Base-by-base conservation (phyloP, 2,888 invertebrate species). In the Timema podura region DNA sequence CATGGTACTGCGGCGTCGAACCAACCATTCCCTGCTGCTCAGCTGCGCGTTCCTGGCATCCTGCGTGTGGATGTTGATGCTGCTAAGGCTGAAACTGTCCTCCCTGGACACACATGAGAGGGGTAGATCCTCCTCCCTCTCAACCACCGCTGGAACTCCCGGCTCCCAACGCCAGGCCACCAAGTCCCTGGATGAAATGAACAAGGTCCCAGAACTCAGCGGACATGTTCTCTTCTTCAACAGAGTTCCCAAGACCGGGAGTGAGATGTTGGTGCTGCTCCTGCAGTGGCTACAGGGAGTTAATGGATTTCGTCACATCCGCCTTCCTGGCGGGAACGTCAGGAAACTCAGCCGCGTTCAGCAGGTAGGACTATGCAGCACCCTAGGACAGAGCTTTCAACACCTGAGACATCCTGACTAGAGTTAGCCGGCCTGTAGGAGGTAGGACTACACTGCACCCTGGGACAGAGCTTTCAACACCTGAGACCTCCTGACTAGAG, bases 181-280 rank as follows among this genome's bases (percentile, higher is more conserved):
- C 16, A 73, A 69, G 68, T 72, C 73, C 16, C 48, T 72, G 68
- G 69, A 30, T 30, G 30, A 30, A 3, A 30, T 30, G 30, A 30
- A 30, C 30, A 65, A 48, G 49, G 48, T 68, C 51, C 59, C 67
- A 10, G 51, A 47, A 30, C 79, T 82, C 65, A 84, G 83, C 76
- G 80, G 81, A 67, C 81, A 85, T 76, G 81, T 86, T 70, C 76
- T 88, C 68, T 85, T 88, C 80, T 82, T 88, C 75, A 88, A 88
- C 74, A 81, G 85, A 59, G 82, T 88, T 13, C 87, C 88, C 1
- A 85, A 85, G 75, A 83, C 86, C 61, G 88, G 88, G 13, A 83
- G 86, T 6, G 87, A 87, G 77, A 80, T 86, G 75, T 77, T 88
- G 67, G 84, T 87, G n/a, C 78, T 87, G 72, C 79, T 88, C 47